These are phyloP conservation scores for Coregonus ussuriensis DNA, from an alignment of 2,797 vertebrate genomes.

Conservation along the genomic window DNA sequence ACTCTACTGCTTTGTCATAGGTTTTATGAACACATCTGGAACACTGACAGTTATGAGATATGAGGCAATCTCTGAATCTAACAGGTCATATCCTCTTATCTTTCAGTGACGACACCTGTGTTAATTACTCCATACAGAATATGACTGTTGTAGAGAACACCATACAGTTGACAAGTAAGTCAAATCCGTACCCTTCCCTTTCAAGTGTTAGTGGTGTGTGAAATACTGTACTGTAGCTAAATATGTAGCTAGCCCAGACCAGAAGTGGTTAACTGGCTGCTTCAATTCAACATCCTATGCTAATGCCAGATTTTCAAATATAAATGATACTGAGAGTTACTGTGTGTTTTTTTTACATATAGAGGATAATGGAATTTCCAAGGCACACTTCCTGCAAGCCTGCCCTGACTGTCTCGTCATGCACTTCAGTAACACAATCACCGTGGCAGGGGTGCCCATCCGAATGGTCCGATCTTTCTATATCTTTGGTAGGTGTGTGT, in stretches of 20 bases:
- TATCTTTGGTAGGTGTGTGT: slow-evolving; percentile 1
- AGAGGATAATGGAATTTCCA: not conserved
- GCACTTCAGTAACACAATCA: slow-evolving; percentile 1
- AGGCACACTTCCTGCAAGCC: not conserved
- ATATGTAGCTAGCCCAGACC: not conserved
- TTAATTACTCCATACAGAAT: not conserved
- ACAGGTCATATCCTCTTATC: not conserved
- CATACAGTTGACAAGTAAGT: not conserved
- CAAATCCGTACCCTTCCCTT: not conserved
- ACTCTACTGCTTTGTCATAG: not conserved
- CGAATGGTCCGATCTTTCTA: not conserved
- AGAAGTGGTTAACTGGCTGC: not conserved
- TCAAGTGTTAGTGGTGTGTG: not conserved
- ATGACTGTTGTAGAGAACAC: not conserved
- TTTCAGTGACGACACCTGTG: not conserved
- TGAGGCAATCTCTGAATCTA: not conserved
- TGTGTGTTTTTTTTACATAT: not conserved
- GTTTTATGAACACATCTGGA: not conserved
- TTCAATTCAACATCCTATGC: not conserved
- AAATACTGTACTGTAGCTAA: not conserved
- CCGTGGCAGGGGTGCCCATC: not conserved
- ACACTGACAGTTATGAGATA: not conserved
- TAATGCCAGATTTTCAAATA: not conserved
- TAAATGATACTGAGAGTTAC: not conserved
- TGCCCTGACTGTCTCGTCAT: slow-evolving; percentile 1